Base-by-base conservation (phyloP, 2,888 invertebrate species). In the Chrysolina haemoptera region DNA sequence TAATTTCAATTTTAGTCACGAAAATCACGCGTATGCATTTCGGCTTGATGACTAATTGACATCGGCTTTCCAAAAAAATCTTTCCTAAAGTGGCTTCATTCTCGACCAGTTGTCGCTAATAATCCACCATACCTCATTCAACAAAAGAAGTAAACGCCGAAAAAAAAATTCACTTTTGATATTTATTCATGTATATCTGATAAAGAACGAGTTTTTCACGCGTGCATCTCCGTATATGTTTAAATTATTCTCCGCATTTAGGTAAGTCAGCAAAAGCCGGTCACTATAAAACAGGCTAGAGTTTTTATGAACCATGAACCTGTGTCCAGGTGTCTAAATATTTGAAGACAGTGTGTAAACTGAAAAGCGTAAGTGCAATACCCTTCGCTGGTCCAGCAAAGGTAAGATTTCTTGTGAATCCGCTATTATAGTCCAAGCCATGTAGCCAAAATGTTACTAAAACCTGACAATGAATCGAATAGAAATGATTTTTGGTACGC, bases 301-400 rank as follows among this genome's bases (percentile, higher is more conserved):
- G 27, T 59, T 59, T 59, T 59, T 59, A 59, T 59, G 59, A 59
- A 59, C 70, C 73, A 66, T 66, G 69, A 73, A 70, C 43, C 65
- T 65, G 73, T 62, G 73, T 62, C 69, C 73, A 73, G 73, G 70
- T 73, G 73, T 73, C 73, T 73, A 76, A 74, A 76, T 74, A 76
- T 76, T 76, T 76, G 72, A 76, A 71, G 71, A 76, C 62, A 66
- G 74, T 73, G 75, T 74, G 75, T 76, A 76, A 74, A 74, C 75
- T 71, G 66, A 73, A 69, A 66, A 73, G 50, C 69, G 72, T 72
- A 76, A 77, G 77, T 77, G 74, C 77, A 76, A 70, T 77, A 77
- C 75, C 77, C 77, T 77, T 70, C 62, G 68, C 69, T 74, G 77
- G 76, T 72, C 75, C 72, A 74, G 66, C 73, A 66, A 73, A 62